Conservation (phyloP, 2,888 invertebrate genomes). For the Labia minor region DNA sequence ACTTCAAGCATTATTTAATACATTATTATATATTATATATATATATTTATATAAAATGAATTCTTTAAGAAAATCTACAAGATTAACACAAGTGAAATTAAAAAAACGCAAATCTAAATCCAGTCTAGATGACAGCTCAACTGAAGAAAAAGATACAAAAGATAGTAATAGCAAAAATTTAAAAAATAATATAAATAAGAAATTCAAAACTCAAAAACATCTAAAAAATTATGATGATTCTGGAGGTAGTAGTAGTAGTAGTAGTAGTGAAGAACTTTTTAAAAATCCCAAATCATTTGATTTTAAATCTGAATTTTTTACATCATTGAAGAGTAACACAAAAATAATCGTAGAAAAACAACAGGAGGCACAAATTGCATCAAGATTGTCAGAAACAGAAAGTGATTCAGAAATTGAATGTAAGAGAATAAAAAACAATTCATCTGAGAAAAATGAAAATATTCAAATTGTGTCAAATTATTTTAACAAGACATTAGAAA, state of each 20-base stretch:
- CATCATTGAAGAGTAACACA: slow-evolving; percentile 25
- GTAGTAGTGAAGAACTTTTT: slow-evolving; percentile 43
- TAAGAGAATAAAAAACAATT: no score
- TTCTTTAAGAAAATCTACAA: not conserved
- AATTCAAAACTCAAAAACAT: no score
- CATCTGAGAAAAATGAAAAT: slow-evolving; percentile 13
- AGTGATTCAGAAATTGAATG: slow-evolving; percentile 18
- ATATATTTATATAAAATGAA: no score
- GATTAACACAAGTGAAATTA: not conserved
- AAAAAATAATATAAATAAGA: not conserved
- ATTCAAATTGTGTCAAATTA: not conserved
- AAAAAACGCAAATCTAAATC: not conserved
- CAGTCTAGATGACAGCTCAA: not conserved
- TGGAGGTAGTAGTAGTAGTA: slow-evolving; percentile 40
- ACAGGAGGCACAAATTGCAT: slow-evolving; percentile 25
- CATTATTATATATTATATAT: no score
- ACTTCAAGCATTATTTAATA: no score
- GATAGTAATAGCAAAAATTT: not conserved
- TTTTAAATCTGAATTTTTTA: slow-evolving; percentile 45
- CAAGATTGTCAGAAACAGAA: slow-evolving; percentile 19
- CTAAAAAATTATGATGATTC: slow-evolving; percentile 27
- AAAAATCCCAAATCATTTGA: slow-evolving; percentile 44
- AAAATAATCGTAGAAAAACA: slow-evolving; percentile 31
- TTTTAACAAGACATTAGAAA: not conserved
- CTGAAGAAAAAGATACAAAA: not conserved